Evolutionary conservation across 2,113 vertebrate genomes (phyloP).

Genomic region (Oriolus oriolus): DNA sequence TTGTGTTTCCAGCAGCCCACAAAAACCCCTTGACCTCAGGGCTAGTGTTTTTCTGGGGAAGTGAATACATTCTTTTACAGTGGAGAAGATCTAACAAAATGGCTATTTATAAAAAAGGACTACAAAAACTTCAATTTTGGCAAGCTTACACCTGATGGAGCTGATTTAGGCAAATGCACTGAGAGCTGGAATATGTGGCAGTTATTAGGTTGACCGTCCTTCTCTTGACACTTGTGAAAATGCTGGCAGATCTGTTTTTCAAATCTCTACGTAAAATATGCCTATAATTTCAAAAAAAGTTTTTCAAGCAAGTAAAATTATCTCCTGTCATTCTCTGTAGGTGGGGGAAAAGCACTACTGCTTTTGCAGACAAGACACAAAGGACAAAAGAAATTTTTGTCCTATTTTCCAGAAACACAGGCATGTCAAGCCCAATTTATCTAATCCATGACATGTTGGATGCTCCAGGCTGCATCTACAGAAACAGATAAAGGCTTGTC

Average conservation of each 20-base stretch:
- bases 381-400: slow-evolving; percentile 32
- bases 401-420: slow-evolving; percentile 30
- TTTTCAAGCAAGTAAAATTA: background rate
- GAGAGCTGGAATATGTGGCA: background rate
- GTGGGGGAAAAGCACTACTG: background rate
- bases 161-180: background rate
- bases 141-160: background rate
- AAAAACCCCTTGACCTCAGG: background rate
- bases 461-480: background rate
- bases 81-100: background rate
- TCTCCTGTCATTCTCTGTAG: background rate
- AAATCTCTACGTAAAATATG: background rate
- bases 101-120: background rate
- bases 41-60: slow-evolving; percentile 1
- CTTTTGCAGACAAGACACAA: slow-evolving; percentile 1
- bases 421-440: slow-evolving; percentile 21
- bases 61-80: background rate
- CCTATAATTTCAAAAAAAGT: background rate
- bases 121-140: background rate
- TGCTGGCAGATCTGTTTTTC: background rate
- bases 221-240: background rate
- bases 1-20: background rate
- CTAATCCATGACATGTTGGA: background rate
- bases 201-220: background rate
- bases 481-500: slow-evolving; percentile 41